Evolutionary conservation across 2,797 vertebrate species (phyloP).

Genomic region (Prunella strophiata): DNA sequence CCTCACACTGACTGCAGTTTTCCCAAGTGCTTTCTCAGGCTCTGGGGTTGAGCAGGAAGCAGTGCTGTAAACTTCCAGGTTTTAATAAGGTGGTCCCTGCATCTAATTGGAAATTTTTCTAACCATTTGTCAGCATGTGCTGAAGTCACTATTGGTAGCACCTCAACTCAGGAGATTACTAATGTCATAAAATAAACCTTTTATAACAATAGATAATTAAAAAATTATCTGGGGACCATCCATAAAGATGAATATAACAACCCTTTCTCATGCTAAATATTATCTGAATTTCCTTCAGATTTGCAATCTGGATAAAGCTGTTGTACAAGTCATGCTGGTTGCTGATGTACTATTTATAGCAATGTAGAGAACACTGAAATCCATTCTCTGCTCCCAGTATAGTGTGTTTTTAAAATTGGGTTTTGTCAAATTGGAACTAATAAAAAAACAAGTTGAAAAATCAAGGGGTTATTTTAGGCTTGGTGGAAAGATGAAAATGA

Average conservation of each 20-base stretch:
- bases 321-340: neutral
- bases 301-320: neutral
- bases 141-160: neutral
- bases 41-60: neutral
- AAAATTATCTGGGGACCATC: neutral
- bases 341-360: neutral
- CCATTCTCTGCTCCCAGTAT: neutral
- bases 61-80: neutral
- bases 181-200: neutral
- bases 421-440: neutral
- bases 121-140: neutral
- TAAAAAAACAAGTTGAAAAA: neutral
- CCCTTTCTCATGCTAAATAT: neutral
- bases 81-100: neutral
- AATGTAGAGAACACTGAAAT: neutral
- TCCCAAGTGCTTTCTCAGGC: neutral
- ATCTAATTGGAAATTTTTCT: neutral
- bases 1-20: neutral
- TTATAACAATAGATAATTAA: neutral
- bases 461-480: rapidly evolving
- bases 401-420: neutral
- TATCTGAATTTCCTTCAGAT: neutral
- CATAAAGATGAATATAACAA: neutral
- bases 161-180: neutral
- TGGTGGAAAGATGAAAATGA: neutral